Evolutionary conservation across 2,888 invertebrate genomes (phyloP).

Genomic region (Tethea ocularis): DNA sequence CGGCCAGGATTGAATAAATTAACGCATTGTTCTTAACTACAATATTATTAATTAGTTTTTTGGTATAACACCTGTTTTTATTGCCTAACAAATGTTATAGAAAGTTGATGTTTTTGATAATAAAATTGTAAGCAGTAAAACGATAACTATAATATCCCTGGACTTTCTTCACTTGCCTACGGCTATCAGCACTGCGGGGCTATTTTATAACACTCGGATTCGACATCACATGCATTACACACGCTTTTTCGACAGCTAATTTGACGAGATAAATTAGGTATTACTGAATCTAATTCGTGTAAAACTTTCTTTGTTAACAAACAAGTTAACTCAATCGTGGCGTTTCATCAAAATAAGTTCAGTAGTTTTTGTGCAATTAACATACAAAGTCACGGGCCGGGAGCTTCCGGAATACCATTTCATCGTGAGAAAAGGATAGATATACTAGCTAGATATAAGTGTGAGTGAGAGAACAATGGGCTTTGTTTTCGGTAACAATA

Average conservation of each 20-base stretch:
- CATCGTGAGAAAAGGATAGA: neutral
- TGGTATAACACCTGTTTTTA: neutral
- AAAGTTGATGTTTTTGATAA: too few relatives aligned
- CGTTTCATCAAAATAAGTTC: neutral
- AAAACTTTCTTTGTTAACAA: neutral
- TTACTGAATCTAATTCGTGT: neutral
- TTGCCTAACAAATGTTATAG: too few relatives aligned
- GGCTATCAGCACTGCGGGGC: too few relatives aligned
- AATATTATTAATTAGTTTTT: neutral
- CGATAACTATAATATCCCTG: too few relatives aligned
- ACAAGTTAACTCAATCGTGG: neutral
- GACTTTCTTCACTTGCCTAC: too few relatives aligned
- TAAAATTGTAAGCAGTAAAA: too few relatives aligned
- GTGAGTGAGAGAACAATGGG: constrained; percentile 11
- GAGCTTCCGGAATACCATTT: neutral
- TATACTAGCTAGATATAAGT: neutral
- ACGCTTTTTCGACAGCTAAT: too few relatives aligned
- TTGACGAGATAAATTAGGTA: too few relatives aligned
- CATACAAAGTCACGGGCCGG: neutral
- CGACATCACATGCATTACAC: too few relatives aligned
- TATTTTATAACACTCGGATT: too few relatives aligned
- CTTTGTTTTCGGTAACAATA: constrained; percentile 50
- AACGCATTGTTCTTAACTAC: neutral
- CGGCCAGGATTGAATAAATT: neutral
- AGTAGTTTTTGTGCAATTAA: constrained; percentile 3